Conservation (phyloP, 2,797 vertebrate species). For the Hipposideros larvatus region DNA sequence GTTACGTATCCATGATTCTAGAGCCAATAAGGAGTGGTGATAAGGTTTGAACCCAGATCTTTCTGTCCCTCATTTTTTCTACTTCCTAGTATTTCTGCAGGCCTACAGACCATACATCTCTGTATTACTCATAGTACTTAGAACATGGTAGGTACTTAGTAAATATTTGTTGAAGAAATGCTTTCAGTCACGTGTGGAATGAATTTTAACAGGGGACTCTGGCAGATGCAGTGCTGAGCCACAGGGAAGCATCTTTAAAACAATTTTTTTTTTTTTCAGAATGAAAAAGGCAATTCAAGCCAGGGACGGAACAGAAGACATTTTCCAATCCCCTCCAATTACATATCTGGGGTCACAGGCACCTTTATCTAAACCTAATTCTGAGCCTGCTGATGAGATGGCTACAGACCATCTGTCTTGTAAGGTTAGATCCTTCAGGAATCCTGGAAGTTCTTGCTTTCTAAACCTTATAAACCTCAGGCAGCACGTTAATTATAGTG, state of each 20-base stretch:
- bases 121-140: not conserved
- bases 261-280: not conserved
- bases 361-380: not conserved
- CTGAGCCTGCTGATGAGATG: conserved; percentile 53
- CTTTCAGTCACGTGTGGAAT: not conserved
- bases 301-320: not conserved
- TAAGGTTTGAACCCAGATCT: not conserved
- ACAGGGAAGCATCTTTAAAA: not conserved
- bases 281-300: conserved; percentile 17
- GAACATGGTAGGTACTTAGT: not conserved
- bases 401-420: conserved; percentile 57
- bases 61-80: not conserved
- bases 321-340: conserved; percentile 10
- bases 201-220: not conserved
- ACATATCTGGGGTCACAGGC: conserved; percentile 48
- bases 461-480: conserved; percentile 62
- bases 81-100: not conserved
- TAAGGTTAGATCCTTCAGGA: conserved; percentile 38
- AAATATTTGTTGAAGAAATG: conserved; percentile 37
- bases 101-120: not conserved
- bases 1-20: not conserved
- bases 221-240: not conserved
- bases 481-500: conserved; percentile 66
- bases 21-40: not conserved
- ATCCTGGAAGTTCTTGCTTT: conserved; percentile 61